These are phyloP conservation scores for Phenganax stokvisi DNA, from an alignment of 92 coral and sea anemone species.

Conservation along the genomic window DNA sequence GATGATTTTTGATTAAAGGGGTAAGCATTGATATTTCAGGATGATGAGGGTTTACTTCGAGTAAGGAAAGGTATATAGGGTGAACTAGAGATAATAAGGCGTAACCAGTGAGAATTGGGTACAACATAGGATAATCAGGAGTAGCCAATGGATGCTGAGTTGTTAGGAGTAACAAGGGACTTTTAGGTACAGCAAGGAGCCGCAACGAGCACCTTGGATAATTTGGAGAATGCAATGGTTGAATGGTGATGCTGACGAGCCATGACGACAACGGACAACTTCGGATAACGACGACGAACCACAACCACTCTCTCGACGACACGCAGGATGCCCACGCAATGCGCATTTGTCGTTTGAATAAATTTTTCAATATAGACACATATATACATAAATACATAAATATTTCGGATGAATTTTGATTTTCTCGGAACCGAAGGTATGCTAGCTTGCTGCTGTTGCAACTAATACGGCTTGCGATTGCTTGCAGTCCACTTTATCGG, in stretches of 20 bases:
- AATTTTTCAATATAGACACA: conserved; percentile 7
- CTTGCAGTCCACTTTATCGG: conserved; percentile 94
- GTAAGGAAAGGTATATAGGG: too few species aligned
- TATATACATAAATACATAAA: conserved; percentile 24
- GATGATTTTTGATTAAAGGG: background rate
- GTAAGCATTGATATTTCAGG: background rate
- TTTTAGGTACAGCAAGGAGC: background rate
- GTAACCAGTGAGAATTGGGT: background rate
- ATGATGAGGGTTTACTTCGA: too few species aligned
- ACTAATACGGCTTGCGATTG: conserved; percentile 67
- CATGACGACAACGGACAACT: background rate
- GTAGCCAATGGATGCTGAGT: background rate
- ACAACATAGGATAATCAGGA: background rate
- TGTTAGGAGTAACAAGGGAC: background rate
- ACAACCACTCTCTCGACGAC: background rate
- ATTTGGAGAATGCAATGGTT: background rate
- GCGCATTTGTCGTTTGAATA: conserved; percentile 5
- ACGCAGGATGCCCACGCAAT: background rate
- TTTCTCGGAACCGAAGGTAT: conserved; percentile 12
- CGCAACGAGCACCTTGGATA: background rate
- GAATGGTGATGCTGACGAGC: background rate
- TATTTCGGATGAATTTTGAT: conserved; percentile 15
- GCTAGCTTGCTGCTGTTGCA: conserved; percentile 54
- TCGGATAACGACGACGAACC: background rate
- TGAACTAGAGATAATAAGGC: background rate